These are phyloP conservation scores for Troides aeacus DNA, from an alignment of 2,888 invertebrate genomes.

Conservation along the genomic window DNA sequence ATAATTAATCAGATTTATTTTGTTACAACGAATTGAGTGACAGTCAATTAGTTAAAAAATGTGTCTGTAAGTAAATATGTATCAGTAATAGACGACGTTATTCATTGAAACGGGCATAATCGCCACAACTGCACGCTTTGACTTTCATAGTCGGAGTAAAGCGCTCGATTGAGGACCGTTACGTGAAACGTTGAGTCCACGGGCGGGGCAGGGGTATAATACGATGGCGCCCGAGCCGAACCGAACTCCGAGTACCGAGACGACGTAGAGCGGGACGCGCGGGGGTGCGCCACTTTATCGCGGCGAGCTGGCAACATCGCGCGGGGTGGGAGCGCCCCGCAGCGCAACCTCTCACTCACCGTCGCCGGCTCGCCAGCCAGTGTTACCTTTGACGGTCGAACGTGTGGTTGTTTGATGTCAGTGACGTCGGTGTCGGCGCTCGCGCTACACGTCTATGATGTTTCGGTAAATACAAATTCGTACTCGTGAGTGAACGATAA, in stretches of 20 bases:
- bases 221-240: constrained; percentile 73
- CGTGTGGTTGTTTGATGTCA: constrained; percentile 74
- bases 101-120: constrained; percentile 21
- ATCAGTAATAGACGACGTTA: constrained; percentile 5
- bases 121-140: constrained; percentile 38
- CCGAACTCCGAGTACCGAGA: constrained; percentile 74
- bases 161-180: constrained; percentile 80
- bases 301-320: constrained; percentile 78
- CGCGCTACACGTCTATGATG: constrained; percentile 79
- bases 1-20: constrained; percentile 36
- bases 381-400: constrained; percentile 82
- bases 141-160: constrained; percentile 72
- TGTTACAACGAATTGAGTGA: not conserved
- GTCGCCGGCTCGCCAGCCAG: constrained; percentile 78
- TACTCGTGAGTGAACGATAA: constrained; percentile 74
- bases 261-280: constrained; percentile 70
- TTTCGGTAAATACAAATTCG: constrained; percentile 76
- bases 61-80: constrained; percentile 4
- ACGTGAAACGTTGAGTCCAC: constrained; percentile 76
- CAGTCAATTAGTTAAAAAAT: not conserved
- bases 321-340: constrained; percentile 78
- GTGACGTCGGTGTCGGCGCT: constrained; percentile 77
- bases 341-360: constrained; percentile 82
- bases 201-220: constrained; percentile 71
- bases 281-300: constrained; percentile 80